Evolutionary conservation across 2,113 vertebrate genomes (phyloP).

Genomic region (Pseudorasbora parva): DNA sequence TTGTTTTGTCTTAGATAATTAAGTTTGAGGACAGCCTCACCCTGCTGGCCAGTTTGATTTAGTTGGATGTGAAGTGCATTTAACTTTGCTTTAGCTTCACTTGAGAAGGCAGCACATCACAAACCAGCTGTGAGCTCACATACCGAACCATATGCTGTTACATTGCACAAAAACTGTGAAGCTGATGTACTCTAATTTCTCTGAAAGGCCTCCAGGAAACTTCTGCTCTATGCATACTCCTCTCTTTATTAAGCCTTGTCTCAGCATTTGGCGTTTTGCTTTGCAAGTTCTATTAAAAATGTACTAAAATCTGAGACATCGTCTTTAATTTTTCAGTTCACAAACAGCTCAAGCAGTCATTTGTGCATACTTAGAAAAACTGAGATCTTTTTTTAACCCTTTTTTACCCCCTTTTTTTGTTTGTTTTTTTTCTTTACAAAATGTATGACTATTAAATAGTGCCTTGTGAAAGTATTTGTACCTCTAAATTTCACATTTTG

Average conservation of each 20-base stretch:
- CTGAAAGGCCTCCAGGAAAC: constrained; percentile 36
- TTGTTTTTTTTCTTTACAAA: too few species aligned
- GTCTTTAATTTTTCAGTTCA: constrained; percentile 12
- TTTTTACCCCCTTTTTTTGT: too few species aligned
- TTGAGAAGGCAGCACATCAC: constrained; percentile 48
- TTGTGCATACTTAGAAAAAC: not conserved
- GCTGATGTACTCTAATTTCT: constrained; percentile 51
- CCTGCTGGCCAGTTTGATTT: constrained; percentile 55
- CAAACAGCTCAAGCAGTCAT: constrained; percentile 26
- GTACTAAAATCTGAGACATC: not conserved
- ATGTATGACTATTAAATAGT: too few species aligned
- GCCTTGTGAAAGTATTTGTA: too few species aligned
- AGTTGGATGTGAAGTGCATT: constrained; percentile 50
- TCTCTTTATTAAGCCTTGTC: constrained; percentile 38
- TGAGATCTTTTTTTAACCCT: not conserved
- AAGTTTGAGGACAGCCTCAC: constrained; percentile 46
- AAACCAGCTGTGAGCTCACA: constrained; percentile 49
- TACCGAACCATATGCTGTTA: constrained; percentile 39
- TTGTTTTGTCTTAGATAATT: constrained; percentile 49
- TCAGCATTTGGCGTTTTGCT: constrained; percentile 33
- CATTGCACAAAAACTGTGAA: constrained; percentile 41
- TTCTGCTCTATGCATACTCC: not conserved
- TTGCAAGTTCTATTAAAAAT: constrained; percentile 35
- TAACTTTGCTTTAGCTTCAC: constrained; percentile 51
- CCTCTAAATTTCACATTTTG: too few species aligned